phyloP scores from a whole-genome alignment of 2,113 vertebrate species.

The Ageneiosus marmoratus region DNA sequence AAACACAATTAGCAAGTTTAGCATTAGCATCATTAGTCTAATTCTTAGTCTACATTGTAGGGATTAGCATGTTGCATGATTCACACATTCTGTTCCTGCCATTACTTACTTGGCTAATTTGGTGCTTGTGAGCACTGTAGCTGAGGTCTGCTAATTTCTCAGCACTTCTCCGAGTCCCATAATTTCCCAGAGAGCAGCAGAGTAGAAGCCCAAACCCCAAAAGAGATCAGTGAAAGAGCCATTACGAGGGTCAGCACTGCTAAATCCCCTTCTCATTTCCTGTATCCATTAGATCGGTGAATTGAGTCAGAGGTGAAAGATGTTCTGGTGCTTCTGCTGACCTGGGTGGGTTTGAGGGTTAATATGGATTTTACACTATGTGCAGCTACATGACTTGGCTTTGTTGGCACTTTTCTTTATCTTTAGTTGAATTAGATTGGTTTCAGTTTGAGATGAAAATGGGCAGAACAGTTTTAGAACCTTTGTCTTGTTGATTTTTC shows the following conservation, averaged over 20 bases:
- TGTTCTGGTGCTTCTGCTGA: slow-evolving; percentile 15
- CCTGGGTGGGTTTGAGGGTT: slow-evolving; percentile 11
- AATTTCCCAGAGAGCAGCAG: not conserved
- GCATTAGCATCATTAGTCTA: not conserved
- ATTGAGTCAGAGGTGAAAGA: not conserved
- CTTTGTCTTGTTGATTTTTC: not conserved
- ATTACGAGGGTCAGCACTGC: not conserved
- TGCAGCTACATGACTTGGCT: not conserved
- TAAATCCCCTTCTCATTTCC: not conserved
- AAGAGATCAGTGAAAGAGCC: not conserved
- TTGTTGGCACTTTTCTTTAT: slow-evolving; percentile 16
- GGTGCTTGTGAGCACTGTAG: not conserved
- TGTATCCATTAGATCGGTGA: not conserved
- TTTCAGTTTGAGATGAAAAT: not conserved
- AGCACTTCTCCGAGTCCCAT: not conserved
- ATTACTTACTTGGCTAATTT: slow-evolving; percentile 3
- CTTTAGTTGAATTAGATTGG: not conserved
- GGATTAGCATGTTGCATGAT: slow-evolving; percentile 11
- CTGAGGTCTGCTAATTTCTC: slow-evolving; percentile 15
- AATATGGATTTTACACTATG: slow-evolving; percentile 9
- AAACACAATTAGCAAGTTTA: not conserved
- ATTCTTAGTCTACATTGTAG: not conserved
- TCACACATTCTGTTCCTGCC: not conserved
- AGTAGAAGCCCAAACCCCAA: not conserved
- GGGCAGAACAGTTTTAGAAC: not conserved